These are phyloP conservation scores for Phalloptychus januarius DNA, from an alignment of 2,797 vertebrate genomes.

Conservation along the genomic window DNA sequence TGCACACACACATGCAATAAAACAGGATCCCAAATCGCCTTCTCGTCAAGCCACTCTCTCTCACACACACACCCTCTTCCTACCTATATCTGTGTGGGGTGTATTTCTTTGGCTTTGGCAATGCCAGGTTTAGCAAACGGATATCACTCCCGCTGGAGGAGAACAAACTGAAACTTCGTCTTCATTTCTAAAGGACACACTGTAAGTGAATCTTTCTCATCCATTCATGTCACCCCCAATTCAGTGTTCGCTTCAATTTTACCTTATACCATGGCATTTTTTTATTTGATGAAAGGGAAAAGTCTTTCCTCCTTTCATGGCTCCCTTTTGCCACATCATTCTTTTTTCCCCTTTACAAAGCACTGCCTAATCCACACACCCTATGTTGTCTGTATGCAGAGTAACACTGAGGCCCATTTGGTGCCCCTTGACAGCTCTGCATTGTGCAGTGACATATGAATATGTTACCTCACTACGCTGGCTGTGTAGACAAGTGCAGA, in stretches of 20 bases:
- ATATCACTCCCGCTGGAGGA: slow-evolving; percentile 54
- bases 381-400: slow-evolving; percentile 44
- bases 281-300: slow-evolving; percentile 26
- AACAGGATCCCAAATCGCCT: slow-evolving; percentile 38
- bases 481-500: slow-evolving; percentile 19
- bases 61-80: slow-evolving; percentile 29
- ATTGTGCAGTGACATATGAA: slow-evolving; percentile 23
- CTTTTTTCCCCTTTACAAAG: slow-evolving; percentile 25
- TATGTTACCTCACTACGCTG: slow-evolving; percentile 17
- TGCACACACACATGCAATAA: slow-evolving; percentile 36
- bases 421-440: slow-evolving; percentile 17
- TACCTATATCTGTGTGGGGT: slow-evolving; percentile 41
- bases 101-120: slow-evolving; percentile 40
- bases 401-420: slow-evolving; percentile 36
- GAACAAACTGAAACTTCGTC: slow-evolving; percentile 63
- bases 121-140: slow-evolving; percentile 62
- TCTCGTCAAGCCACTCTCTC: slow-evolving; percentile 10
- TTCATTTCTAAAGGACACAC: slow-evolving; percentile 49
- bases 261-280: slow-evolving; percentile 21
- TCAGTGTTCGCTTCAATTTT: slow-evolving; percentile 20
- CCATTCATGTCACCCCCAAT: slow-evolving; percentile 7
- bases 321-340: slow-evolving; percentile 31
- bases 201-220: slow-evolving; percentile 61
- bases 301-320: slow-evolving; percentile 24
- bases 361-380: slow-evolving; percentile 22